A percentile compares a stretch with the other conserved stretches of the same genome.
phyloP scores from a whole-genome alignment of 2,113 vertebrate genomes.

The Coryphaenoides rupestris region DNA sequence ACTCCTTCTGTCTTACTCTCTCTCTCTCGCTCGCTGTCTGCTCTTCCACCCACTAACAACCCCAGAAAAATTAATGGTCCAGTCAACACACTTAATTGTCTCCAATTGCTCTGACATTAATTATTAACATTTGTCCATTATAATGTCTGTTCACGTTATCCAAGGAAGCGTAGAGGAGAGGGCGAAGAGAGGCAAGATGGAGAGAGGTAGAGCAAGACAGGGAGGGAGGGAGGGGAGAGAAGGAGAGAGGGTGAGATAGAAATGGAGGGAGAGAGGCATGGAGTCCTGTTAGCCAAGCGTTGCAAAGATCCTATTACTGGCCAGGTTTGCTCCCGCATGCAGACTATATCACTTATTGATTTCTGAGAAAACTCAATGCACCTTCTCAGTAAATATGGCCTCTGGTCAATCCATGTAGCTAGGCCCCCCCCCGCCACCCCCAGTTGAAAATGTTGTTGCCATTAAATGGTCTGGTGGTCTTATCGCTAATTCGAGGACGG shows the following conservation, averaged over 20 bases:
- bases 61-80: slow-evolving; percentile 73
- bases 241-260: slow-evolving; percentile 4
- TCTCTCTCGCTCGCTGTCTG: too few relatives aligned
- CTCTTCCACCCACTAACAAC: slow-evolving; percentile 20
- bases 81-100: slow-evolving; percentile 76
- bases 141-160: slow-evolving; percentile 51
- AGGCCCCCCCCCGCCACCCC: slow-evolving; percentile 32
- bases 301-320: slow-evolving; percentile 70
- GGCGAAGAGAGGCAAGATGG: slow-evolving; percentile 26
- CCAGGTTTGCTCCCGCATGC: slow-evolving; percentile 61
- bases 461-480: too few relatives aligned
- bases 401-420: slow-evolving; percentile 49
- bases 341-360: slow-evolving; percentile 71
- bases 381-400: slow-evolving; percentile 71
- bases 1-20: too few relatives aligned
- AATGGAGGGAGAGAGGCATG: slow-evolving; percentile 45
- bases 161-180: slow-evolving; percentile 46
- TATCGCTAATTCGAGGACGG: too few relatives aligned
- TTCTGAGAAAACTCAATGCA: slow-evolving; percentile 70
- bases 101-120: slow-evolving; percentile 78
- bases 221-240: background rate
- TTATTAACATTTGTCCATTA: slow-evolving; percentile 73
- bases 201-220: slow-evolving; percentile 14
- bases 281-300: slow-evolving; percentile 64
- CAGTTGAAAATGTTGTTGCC: background rate